Percentiles rank a stretch among this genome's conserved stretches.
Evolutionary conservation across 2,113 vertebrate species (phyloP).

Genomic region (Grammatotria lemairii): DNA sequence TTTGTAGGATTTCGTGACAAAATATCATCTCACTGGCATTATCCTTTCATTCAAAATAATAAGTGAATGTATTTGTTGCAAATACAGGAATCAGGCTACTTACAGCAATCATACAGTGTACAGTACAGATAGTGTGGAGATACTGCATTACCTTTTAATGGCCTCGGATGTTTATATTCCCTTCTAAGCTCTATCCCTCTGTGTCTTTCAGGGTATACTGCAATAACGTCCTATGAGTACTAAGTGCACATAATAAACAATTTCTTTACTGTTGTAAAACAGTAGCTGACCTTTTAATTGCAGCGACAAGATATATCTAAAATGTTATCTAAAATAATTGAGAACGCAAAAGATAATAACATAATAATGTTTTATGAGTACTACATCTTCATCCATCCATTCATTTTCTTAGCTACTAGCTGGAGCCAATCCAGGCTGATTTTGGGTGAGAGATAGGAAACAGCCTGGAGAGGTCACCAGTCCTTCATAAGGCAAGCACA

Average conservation of each 20-base stretch:
- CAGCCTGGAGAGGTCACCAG: not conserved
- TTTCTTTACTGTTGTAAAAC: not conserved
- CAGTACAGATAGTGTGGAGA: not conserved
- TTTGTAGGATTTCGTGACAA: not conserved
- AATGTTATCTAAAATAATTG: not conserved
- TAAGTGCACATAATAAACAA: not conserved
- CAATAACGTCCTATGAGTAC: not conserved
- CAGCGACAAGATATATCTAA: not conserved
- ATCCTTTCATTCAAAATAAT: not conserved
- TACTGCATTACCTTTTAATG: not conserved
- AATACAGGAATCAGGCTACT: not conserved
- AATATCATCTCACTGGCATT: not conserved
- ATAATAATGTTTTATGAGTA: not conserved
- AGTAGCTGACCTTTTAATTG: not conserved
- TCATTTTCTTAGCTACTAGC: not conserved
- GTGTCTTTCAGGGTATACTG: not conserved
- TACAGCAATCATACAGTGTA: not conserved
- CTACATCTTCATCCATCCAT: not conserved
- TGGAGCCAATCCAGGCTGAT: not conserved
- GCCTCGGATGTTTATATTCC: not conserved
- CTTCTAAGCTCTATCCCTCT: not conserved
- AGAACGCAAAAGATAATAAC: not conserved
- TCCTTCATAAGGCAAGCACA: not conserved
- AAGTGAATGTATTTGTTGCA: not conserved
- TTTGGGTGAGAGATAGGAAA: too few species aligned